Evolutionary conservation across 1,140 invertebrate genomes (phyloP).

Genomic region (Aleiodes sp.): DNA sequence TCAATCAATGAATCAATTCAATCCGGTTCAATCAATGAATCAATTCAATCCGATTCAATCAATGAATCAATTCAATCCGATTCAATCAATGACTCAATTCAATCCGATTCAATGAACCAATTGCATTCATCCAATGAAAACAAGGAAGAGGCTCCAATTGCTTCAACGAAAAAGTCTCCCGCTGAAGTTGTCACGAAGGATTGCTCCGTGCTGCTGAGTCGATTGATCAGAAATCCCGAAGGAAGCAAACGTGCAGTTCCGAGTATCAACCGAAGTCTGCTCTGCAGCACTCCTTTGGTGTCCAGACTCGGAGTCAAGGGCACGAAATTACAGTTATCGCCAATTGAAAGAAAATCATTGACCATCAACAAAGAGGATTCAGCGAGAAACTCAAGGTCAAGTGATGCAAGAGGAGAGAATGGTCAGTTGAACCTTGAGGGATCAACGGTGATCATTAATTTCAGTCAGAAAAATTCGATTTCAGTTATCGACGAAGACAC

Average conservation of each 20-base stretch:
- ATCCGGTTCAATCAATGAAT: too few species aligned
- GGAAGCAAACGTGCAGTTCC: too few species aligned
- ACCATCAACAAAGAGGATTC: background rate
- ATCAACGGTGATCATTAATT: background rate
- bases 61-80: too few species aligned
- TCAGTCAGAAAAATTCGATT: background rate
- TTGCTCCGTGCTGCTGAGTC: background rate
- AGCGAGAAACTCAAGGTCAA: background rate
- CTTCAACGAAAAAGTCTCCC: too few species aligned
- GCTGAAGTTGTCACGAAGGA: background rate
- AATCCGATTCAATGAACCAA: too few species aligned
- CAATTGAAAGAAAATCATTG: background rate
- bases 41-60: too few species aligned
- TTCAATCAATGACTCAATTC: too few species aligned
- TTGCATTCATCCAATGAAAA: too few species aligned
- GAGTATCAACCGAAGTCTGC: background rate
- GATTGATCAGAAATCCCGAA: background rate
- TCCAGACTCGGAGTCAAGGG: background rate
- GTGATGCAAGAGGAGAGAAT: background rate
- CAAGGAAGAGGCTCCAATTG: too few species aligned
- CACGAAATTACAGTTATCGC: background rate
- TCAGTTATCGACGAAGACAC: background rate
- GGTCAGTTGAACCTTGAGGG: background rate
- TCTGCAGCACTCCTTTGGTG: background rate
- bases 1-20: too few species aligned